Base-by-base conservation (phyloP, 2,797 vertebrate species). In the Epinephelus awoara region DNA sequence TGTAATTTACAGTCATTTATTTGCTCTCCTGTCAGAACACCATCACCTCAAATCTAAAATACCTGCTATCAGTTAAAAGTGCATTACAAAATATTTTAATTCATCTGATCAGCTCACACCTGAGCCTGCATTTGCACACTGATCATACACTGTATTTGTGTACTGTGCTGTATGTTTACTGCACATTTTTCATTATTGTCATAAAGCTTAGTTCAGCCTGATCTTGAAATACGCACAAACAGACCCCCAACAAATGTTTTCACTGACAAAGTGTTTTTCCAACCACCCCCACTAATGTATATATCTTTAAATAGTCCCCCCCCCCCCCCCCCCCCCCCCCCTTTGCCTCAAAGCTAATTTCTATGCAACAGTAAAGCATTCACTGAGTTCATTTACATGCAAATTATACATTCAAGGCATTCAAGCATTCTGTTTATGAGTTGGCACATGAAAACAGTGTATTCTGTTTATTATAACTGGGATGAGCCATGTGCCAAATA, bases 1-100 rank as follows among this genome's bases (percentile, higher is more conserved):
- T 67, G 59, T 63, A 80, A 74, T 68, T 70, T 52, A 50, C 9
- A 23, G 11, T 68, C 21, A 21, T 7, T 42, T 66, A 17, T 63
- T 57, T 69, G 5, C n/a, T 50, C 8, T 27, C 8, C 18, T 50
- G 23, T 65, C 47, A 23, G 2, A 66, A 64, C 8, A 68, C 5
- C 18, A 17, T 51, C 19, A 62, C 8, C 23, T 46, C 23, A 68
- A 65, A 46, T 7, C 9, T 11, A 54, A 49, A 25, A 42, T 8
- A 40, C 9, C 34, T 8, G 11, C 10, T n/a, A 19, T 47, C 6
- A 34, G 6, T 27, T 5, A 25, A 3, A 29, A 3, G 7, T 29
- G 5, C 19, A 25, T 38, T 42, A 44, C 8, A 40, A 71, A 29
- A 72, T 34, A 15, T 23, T 34, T 21, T 15, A 23, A 5, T 34